Evolutionary conservation across 64 coral and sea anemone genomes (phyloP).

Genomic region (Stichodactyla helianthus): DNA sequence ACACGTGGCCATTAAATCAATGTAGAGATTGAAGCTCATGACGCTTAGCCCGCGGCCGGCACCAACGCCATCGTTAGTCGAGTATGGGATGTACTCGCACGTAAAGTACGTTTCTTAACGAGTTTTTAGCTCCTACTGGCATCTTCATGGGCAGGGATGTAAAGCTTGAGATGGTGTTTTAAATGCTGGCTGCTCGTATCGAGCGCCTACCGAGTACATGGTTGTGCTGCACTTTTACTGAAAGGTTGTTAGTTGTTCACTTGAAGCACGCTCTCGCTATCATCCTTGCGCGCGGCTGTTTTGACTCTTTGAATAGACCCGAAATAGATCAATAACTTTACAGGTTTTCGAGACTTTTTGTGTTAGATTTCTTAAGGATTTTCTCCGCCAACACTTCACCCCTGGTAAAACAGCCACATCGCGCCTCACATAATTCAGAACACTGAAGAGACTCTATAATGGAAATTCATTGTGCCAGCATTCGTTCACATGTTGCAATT

Average conservation of each 20-base stretch:
- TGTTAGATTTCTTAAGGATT: background rate
- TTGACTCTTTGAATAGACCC: background rate
- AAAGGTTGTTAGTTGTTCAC: background rate
- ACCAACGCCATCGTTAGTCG: background rate
- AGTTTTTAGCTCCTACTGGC: background rate
- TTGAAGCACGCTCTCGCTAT: background rate
- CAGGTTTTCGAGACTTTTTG: background rate
- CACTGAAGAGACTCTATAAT: background rate
- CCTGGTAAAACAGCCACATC: too few species aligned
- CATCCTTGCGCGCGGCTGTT: background rate
- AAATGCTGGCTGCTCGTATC: background rate
- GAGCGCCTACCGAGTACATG: background rate
- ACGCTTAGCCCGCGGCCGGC: conserved; percentile 19
- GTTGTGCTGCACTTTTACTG: background rate
- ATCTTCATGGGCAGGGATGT: background rate
- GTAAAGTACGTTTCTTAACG: background rate
- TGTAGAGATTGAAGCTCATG: background rate
- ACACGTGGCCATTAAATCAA: conserved; percentile 21
- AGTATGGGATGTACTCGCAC: background rate
- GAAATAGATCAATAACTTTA: background rate
- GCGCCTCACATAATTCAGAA: too few species aligned
- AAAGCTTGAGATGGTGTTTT: background rate
- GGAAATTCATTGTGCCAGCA: background rate
- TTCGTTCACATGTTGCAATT: background rate
- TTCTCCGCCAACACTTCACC: background rate